These are phyloP conservation scores for Cassiopea xamachana DNA, from an alignment of 30 jellyfish, hydroid and myxozoan species.

Conservation along the genomic window DNA sequence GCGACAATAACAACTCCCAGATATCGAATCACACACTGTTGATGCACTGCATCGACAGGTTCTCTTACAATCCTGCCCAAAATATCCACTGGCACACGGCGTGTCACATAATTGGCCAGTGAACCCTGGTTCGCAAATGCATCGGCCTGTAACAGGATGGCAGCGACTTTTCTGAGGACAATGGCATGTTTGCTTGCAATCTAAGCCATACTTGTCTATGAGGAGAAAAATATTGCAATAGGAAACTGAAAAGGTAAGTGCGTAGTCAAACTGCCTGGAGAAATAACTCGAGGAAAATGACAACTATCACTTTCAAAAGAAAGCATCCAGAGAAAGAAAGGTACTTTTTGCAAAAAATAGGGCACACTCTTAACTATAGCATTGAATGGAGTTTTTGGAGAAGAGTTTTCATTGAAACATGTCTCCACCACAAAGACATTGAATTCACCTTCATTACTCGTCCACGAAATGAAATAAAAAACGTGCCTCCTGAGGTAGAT, in stretches of 20 bases:
- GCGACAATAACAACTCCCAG: constrained; percentile 77
- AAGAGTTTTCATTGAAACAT: too few species aligned
- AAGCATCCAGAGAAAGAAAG: too few species aligned
- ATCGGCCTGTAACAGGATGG: constrained; percentile 61
- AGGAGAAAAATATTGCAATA: background rate
- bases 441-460: too few species aligned
- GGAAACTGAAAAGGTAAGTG: background rate
- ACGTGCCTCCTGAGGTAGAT: background rate
- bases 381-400: too few species aligned
- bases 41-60: constrained; percentile 45
- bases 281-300: too few species aligned
- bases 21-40: constrained; percentile 59
- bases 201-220: constrained; percentile 56
- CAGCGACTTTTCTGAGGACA: constrained; percentile 67
- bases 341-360: too few species aligned
- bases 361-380: too few species aligned
- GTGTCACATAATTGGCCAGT: constrained; percentile 30
- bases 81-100: constrained; percentile 61
- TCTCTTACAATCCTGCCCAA: constrained; percentile 55
- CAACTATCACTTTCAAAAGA: too few species aligned
- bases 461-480: background rate
- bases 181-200: constrained; percentile 50
- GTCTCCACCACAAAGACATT: too few species aligned
- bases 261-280: too few species aligned
- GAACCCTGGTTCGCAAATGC: constrained; percentile 72